Conservation (phyloP, 2,888 invertebrate genomes). For the Ichneumon xanthorius region DNA sequence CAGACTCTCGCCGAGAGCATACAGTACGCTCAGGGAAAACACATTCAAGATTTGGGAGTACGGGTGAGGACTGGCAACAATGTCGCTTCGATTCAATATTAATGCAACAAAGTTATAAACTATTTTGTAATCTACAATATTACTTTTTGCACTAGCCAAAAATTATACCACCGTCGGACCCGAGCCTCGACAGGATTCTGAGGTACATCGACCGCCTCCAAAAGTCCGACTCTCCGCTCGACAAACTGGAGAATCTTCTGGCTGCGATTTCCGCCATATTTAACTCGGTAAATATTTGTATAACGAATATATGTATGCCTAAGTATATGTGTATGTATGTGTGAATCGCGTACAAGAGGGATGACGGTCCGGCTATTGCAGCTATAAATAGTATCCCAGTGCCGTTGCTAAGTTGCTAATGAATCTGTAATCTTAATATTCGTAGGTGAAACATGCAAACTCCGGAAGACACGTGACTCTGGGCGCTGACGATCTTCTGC, state of each 20-base stretch:
- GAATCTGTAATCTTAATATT: conserved; percentile 45
- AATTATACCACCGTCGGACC: conserved; percentile 91
- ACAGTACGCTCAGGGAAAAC: conserved; percentile 89
- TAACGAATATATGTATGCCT: not conserved
- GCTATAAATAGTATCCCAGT: not conserved
- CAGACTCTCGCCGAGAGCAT: conserved; percentile 90
- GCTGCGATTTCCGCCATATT: conserved; percentile 95
- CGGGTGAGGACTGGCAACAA: conserved; percentile 85
- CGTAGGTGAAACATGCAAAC: conserved; percentile 89
- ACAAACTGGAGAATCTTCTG: conserved; percentile 96
- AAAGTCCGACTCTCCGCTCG: conserved; percentile 95
- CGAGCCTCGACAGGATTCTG: conserved; percentile 91
- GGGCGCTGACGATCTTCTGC: conserved; percentile 95
- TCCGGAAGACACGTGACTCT: conserved; percentile 86
- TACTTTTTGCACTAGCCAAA: conserved; percentile 86
- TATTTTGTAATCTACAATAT: not conserved
- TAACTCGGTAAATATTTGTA: conserved; percentile 88
- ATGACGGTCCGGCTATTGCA: not conserved
- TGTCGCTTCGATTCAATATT: conserved; percentile 3
- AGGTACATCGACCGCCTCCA: conserved; percentile 93
- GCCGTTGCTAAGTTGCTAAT: conserved; percentile 17
- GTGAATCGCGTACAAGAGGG: not conserved
- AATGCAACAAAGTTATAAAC: not conserved
- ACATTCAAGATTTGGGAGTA: conserved; percentile 89
- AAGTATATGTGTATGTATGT: not conserved